A percentile compares a stretch with the other conserved stretches of the same genome.
These are phyloP conservation scores for Chamaea fasciata DNA, from an alignment of 2,113 vertebrate genomes.

Conservation along the genomic window DNA sequence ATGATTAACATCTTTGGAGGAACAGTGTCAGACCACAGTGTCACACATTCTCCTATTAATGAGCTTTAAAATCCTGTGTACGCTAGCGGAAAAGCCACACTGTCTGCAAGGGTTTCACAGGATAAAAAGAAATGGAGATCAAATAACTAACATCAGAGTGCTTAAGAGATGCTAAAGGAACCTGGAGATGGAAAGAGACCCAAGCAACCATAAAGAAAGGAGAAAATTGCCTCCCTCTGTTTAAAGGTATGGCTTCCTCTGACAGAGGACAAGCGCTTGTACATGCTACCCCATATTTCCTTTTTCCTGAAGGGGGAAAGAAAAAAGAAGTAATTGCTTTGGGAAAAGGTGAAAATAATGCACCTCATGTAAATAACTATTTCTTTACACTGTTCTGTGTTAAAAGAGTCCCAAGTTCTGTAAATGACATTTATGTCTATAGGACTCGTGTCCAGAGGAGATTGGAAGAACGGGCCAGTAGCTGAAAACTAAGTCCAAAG, in stretches of 20 bases:
- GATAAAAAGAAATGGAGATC: background rate
- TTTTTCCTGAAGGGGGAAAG: background rate
- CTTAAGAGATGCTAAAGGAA: background rate
- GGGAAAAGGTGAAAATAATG: background rate
- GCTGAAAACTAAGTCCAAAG: background rate
- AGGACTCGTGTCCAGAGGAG: background rate
- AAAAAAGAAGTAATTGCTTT: background rate
- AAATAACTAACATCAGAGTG: background rate
- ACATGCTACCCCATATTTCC: background rate
- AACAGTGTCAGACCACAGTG: background rate
- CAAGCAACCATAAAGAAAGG: background rate
- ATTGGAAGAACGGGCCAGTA: background rate
- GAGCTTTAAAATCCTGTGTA: background rate
- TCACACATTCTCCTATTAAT: background rate
- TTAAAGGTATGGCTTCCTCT: background rate
- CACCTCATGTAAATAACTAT: background rate
- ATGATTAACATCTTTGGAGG: background rate
- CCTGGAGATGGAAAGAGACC: background rate
- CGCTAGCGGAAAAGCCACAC: background rate
- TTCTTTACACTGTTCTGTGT: background rate
- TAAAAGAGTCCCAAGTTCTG: background rate
- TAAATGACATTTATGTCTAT: background rate
- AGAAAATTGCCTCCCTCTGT: background rate
- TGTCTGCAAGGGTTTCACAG: background rate
- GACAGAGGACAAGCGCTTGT: background rate